These are phyloP conservation scores for Phenganax stokvisi DNA, from an alignment of 92 coral and sea anemone species.

Conservation along the genomic window DNA sequence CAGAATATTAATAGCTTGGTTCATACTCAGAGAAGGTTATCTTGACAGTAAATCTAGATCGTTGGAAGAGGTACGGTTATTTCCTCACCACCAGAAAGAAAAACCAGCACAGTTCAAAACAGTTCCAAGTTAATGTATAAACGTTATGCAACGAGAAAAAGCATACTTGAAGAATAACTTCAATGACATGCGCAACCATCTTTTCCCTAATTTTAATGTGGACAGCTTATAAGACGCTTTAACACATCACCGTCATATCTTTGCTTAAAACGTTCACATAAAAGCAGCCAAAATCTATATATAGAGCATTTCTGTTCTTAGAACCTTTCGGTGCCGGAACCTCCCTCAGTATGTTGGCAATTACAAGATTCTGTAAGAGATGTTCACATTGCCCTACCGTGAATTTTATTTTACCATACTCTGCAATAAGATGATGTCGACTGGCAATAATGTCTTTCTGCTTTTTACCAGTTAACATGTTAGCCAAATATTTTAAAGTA, in stretches of 20 bases:
- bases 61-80: too few species aligned
- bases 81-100: too few species aligned
- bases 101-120: too few species aligned
- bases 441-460: neutral
- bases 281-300: neutral
- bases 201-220: neutral
- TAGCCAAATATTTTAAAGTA: neutral
- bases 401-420: conserved; percentile 2
- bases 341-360: neutral
- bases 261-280: neutral
- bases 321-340: neutral
- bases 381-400: conserved; percentile 2
- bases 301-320: conserved; percentile 5
- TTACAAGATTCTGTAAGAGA: neutral
- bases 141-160: neutral
- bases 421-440: conserved; percentile 2
- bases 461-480: conserved; percentile 8
- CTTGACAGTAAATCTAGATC: too few species aligned
- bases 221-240: neutral
- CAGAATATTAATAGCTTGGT: too few species aligned
- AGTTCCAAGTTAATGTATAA: too few species aligned
- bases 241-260: conserved; percentile 1
- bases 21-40: too few species aligned
- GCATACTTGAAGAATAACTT: neutral
- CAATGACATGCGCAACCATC: neutral